Percentiles rank a stretch among this genome's conserved stretches.
phyloP scores from a whole-genome alignment of 2,797 vertebrate species.

The Pristis pectinata region DNA sequence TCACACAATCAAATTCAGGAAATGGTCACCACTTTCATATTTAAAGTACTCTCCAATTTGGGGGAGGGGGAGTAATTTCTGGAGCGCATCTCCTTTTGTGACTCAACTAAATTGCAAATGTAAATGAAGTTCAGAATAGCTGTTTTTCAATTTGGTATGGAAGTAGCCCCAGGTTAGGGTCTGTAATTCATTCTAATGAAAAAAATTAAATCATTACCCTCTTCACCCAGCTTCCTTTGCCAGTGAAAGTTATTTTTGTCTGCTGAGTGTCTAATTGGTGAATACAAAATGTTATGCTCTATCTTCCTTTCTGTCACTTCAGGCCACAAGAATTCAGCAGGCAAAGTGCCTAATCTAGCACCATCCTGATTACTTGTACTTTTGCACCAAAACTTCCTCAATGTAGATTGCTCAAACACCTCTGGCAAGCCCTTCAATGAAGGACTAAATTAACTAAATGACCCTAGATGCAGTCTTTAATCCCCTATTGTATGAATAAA shows the following conservation, averaged over 20 bases:
- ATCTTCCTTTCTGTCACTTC: constrained; percentile 20
- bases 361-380: neutral
- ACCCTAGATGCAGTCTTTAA: constrained; percentile 29
- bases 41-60: constrained; percentile 23
- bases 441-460: constrained; percentile 28
- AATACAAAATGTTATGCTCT: neutral
- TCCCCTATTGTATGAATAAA: constrained; percentile 25
- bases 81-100: constrained; percentile 39
- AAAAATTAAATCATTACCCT: constrained; percentile 55
- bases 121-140: constrained; percentile 46
- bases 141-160: constrained; percentile 48
- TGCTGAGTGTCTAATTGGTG: neutral
- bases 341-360: neutral
- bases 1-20: constrained; percentile 29
- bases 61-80: neutral
- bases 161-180: constrained; percentile 50
- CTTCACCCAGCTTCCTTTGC: constrained; percentile 51
- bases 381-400: constrained; percentile 1
- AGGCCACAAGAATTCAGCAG: constrained; percentile 29
- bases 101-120: constrained; percentile 47
- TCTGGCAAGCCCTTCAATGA: constrained; percentile 1
- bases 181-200: constrained; percentile 53
- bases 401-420: neutral
- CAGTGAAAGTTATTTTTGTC: constrained; percentile 53
- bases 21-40: constrained; percentile 33